These are phyloP conservation scores for Acanthurus leucopareius DNA, from an alignment of 2,797 vertebrate genomes.

Conservation along the genomic window DNA sequence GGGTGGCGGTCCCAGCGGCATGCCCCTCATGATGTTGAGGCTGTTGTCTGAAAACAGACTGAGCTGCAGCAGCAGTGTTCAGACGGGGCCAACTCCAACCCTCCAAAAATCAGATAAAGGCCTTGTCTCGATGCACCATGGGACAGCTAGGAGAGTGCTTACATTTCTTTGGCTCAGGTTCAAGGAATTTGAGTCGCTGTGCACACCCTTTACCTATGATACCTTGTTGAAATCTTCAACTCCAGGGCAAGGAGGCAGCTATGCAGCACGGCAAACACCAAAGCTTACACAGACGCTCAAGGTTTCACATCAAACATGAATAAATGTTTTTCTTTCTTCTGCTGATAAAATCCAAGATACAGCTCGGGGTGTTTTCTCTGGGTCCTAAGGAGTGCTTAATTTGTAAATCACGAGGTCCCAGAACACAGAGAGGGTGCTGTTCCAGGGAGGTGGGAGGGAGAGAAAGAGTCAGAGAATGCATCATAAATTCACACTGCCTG, in stretches of 20 bases:
- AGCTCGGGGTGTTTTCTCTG: constrained; percentile 1
- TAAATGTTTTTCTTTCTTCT: constrained; percentile 58
- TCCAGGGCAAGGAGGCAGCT: constrained; percentile 19
- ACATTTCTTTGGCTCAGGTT: constrained; percentile 75
- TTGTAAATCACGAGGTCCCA: too few species aligned
- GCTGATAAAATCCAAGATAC: constrained; percentile 52
- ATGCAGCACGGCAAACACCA: constrained; percentile 2
- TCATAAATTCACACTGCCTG: too few species aligned
- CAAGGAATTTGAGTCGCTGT: constrained; percentile 76
- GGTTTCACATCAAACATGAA: constrained; percentile 38
- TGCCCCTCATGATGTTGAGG: constrained; percentile 34
- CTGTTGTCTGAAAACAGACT: constrained; percentile 35
- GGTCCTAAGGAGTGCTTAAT: background rate
- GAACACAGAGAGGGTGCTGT: too few species aligned
- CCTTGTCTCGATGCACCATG: constrained; percentile 75
- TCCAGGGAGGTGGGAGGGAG: too few species aligned
- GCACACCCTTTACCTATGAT: constrained; percentile 61
- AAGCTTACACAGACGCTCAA: background rate
- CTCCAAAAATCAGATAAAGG: constrained; percentile 74
- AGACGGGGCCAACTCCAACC: constrained; percentile 54
- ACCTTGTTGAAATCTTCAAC: constrained; percentile 45
- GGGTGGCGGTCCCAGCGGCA: background rate
- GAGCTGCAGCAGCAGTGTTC: constrained; percentile 39
- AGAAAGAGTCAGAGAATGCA: too few species aligned
- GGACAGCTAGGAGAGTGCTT: constrained; percentile 78